Evolutionary conservation across 1,140 invertebrate species (phyloP).

Genomic region (Leptinotarsa texana): DNA sequence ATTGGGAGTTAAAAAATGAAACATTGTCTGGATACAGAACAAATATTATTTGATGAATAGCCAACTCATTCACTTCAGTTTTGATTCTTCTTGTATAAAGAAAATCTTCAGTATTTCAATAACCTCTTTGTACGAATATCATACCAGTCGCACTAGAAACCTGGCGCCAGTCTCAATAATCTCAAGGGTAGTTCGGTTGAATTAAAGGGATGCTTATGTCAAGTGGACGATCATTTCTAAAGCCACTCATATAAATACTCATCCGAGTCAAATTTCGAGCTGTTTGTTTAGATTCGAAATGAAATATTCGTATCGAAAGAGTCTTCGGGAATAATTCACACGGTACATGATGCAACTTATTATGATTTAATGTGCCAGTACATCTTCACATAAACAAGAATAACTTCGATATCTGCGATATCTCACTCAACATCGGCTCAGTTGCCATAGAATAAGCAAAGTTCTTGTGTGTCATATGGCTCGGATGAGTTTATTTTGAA

Average conservation of each 20-base stretch:
- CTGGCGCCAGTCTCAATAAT: background rate
- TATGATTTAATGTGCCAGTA: conserved; percentile 34
- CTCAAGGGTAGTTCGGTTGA: conserved; percentile 3
- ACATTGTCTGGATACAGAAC: too few species aligned
- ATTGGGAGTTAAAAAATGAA: too few species aligned
- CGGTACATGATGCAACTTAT: conserved; percentile 34
- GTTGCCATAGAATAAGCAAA: conserved; percentile 35
- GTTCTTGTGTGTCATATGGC: conserved; percentile 37
- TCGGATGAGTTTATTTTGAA: conserved; percentile 34
- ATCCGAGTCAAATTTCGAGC: background rate
- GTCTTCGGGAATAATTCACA: conserved; percentile 32
- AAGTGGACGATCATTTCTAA: conserved; percentile 5
- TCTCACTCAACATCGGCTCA: conserved; percentile 31
- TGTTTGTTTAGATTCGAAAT: conserved; percentile 27
- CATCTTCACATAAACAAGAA: conserved; percentile 32
- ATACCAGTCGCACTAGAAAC: background rate
- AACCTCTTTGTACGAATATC: background rate
- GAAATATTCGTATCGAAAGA: conserved; percentile 23
- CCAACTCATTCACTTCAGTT: too few species aligned
- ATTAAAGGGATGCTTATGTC: conserved; percentile 17
- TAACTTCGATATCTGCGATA: conserved; percentile 25
- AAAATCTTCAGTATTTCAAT: background rate
- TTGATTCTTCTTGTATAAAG: too few species aligned
- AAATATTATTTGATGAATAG: too few species aligned
- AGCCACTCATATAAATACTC: conserved; percentile 21